These are phyloP conservation scores for Caenorhabditis angaria DNA, from an alignment of 2,888 invertebrate genomes.

Conservation along the genomic window DNA sequence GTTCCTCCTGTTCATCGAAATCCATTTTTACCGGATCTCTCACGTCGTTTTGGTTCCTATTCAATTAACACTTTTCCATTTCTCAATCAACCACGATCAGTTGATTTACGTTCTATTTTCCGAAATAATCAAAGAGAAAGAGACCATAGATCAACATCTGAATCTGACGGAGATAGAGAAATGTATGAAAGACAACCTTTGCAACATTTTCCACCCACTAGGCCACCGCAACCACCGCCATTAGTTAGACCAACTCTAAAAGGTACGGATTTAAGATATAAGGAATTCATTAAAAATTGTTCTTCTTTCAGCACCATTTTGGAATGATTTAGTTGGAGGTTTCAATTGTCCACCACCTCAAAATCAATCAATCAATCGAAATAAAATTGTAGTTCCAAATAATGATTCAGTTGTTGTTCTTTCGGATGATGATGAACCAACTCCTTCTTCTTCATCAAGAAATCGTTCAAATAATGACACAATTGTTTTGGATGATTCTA, in stretches of 20 bases:
- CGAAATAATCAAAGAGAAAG: too few species aligned
- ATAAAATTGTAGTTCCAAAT: not conserved
- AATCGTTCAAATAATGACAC: not conserved
- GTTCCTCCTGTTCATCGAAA: too few species aligned
- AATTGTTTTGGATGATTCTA: not conserved
- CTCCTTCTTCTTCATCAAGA: not conserved
- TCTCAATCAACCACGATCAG: too few species aligned
- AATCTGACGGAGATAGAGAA: not conserved
- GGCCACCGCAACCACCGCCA: not conserved
- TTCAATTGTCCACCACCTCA: not conserved
- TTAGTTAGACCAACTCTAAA: too few species aligned
- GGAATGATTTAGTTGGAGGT: not conserved
- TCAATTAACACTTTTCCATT: too few species aligned
- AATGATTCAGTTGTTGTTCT: not conserved
- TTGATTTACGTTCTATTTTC: too few species aligned
- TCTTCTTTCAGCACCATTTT: not conserved
- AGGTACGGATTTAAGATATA: too few species aligned
- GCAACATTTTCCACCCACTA: too few species aligned
- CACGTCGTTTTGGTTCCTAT: too few species aligned
- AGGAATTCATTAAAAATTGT: too few species aligned
- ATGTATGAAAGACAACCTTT: not conserved
- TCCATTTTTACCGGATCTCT: too few species aligned
- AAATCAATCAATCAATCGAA: not conserved
- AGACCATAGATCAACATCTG: not conserved
- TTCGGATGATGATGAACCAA: not conserved